These are phyloP conservation scores for Sepioteuthis lessoniana DNA, from an alignment of 2,888 invertebrate genomes.

Conservation along the genomic window DNA sequence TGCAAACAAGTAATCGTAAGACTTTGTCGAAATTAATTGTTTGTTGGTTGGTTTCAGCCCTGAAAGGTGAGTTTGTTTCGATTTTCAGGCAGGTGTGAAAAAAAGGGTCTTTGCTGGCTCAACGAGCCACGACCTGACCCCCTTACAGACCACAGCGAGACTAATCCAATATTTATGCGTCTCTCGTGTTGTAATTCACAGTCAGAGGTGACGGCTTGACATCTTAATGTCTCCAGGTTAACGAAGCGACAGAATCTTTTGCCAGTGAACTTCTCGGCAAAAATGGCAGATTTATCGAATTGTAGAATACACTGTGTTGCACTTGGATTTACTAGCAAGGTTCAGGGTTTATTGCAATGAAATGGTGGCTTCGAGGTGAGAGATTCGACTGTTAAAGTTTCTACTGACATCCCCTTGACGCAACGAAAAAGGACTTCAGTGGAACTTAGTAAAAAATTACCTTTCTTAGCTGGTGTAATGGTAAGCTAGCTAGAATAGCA, in stretches of 20 bases:
- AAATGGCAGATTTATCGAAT: slow-evolving; percentile 15
- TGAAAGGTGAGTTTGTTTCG: not conserved
- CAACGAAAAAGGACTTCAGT: not conserved
- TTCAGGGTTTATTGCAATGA: not conserved
- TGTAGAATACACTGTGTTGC: not conserved
- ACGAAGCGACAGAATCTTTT: slow-evolving; percentile 13
- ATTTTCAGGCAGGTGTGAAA: not conserved
- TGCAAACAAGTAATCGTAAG: no score
- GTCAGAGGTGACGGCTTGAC: not conserved
- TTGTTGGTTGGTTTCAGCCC: no score
- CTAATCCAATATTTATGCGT: not conserved
- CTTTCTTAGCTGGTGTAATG: not conserved
- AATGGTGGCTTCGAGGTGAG: not conserved
- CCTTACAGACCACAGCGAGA: not conserved
- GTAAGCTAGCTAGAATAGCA: fast-evolving
- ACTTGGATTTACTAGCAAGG: not conserved
- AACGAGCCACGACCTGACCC: not conserved
- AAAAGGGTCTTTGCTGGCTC: not conserved
- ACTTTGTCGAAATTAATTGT: not conserved
- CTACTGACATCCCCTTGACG: not conserved
- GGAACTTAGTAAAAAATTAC: not conserved
- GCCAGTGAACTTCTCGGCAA: not conserved
- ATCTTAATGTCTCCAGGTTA: slow-evolving; percentile 20
- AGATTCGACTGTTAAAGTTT: not conserved
- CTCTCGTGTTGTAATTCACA: not conserved